phyloP scores from a whole-genome alignment of 2,113 vertebrate genomes.

The Anarhynchus alexandrinus region DNA sequence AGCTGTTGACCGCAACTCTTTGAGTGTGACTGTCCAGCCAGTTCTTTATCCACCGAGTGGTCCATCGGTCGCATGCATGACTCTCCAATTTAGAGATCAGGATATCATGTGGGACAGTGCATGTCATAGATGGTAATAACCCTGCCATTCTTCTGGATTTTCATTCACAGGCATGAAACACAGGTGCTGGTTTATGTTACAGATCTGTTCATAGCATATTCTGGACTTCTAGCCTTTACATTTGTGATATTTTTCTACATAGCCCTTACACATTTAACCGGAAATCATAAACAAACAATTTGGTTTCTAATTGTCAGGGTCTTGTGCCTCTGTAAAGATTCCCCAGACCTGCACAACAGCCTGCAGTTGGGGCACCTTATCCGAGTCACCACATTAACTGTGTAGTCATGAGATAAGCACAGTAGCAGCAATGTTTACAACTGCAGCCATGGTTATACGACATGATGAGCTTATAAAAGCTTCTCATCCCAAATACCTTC shows the following conservation, averaged over 20 bases:
- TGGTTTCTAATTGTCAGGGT: neutral
- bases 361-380: neutral
- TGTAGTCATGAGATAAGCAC: neutral
- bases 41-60: no score
- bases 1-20: no score
- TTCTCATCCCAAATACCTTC: neutral
- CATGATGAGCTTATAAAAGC: neutral
- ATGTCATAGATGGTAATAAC: neutral
- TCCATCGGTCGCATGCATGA: no score
- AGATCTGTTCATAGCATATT: neutral
- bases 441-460: neutral
- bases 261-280: neutral
- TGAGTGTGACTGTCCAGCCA: no score
- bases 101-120: no score
- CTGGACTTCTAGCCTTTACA: neutral
- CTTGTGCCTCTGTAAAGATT: neutral
- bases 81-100: no score
- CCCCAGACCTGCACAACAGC: neutral
- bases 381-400: neutral
- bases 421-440: neutral
- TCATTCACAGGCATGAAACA: neutral
- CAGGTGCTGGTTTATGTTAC: neutral
- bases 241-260: neutral
- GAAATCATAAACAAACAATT: neutral
- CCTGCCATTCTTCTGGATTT: neutral